These are phyloP conservation scores for Anhinga anhinga DNA, from an alignment of 2,113 vertebrate species.

Conservation along the genomic window DNA sequence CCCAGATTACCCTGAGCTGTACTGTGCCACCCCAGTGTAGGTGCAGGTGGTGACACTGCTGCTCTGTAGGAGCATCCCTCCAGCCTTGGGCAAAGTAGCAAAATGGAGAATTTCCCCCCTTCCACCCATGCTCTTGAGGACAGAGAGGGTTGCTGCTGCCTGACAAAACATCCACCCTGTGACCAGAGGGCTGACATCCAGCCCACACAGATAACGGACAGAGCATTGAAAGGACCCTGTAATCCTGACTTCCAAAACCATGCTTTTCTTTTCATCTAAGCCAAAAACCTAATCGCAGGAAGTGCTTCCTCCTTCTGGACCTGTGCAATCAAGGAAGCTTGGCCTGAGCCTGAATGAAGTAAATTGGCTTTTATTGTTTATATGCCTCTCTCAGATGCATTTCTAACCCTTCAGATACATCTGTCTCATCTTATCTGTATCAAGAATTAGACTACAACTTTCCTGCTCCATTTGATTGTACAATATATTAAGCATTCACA, in stretches of 20 bases:
- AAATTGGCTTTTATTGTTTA: constrained; percentile 3
- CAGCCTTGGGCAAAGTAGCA: neutral
- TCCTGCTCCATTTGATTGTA: neutral
- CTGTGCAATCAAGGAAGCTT: neutral
- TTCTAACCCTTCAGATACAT: neutral
- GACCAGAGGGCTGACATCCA: neutral
- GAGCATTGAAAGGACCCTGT: fast-evolving
- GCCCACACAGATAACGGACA: neutral
- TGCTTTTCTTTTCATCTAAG: neutral
- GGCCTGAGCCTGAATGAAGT: neutral
- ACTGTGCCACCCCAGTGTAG: fast-evolving
- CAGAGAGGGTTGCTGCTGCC: neutral
- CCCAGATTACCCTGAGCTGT: neutral
- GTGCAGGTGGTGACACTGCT: neutral
- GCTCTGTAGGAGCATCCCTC: neutral
- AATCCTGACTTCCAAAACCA: neutral
- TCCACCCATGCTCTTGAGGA: neutral
- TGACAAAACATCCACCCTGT: neutral
- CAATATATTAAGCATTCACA: neutral
- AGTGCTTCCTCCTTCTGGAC: neutral
- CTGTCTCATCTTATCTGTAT: neutral
- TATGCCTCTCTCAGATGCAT: neutral
- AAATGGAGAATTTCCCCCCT: neutral
- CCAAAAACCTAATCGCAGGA: neutral
- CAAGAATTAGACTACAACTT: neutral